These are phyloP conservation scores for Rhynchonema sp. DNA, from an alignment of 2,888 invertebrate genomes.

Conservation along the genomic window DNA sequence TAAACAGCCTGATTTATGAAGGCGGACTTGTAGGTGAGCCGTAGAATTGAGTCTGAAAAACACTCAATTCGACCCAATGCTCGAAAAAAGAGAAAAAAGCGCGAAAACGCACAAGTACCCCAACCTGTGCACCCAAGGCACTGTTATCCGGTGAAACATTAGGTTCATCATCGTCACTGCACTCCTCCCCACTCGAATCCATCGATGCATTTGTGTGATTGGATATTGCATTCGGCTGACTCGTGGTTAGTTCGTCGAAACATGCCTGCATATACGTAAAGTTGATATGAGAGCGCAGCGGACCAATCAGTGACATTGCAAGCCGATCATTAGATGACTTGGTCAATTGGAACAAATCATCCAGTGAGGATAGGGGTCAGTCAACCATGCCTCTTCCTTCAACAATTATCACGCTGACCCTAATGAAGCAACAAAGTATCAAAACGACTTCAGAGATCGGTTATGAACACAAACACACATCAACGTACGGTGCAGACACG, in stretches of 20 bases:
- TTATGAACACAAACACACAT: neutral
- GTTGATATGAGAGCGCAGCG: neutral
- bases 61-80: no score
- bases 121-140: no score
- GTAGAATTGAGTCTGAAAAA: neutral
- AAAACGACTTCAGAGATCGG: neutral
- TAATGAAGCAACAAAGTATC: no score
- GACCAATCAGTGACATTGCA: neutral
- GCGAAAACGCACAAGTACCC: no score
- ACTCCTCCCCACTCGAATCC: neutral
- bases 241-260: neutral
- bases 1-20: no score
- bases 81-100: no score
- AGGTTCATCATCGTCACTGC: neutral
- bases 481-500: conserved; percentile 55
- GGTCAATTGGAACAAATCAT: no score
- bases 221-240: neutral
- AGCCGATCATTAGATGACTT: neutral
- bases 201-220: neutral
- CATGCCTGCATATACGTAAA: neutral
- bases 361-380: no score
- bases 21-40: neutral
- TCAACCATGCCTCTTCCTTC: no score
- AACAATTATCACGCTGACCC: no score
- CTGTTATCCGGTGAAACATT: neutral